phyloP scores from a whole-genome alignment of 2,888 invertebrate species.

The Himalopsyche tibetana region DNA sequence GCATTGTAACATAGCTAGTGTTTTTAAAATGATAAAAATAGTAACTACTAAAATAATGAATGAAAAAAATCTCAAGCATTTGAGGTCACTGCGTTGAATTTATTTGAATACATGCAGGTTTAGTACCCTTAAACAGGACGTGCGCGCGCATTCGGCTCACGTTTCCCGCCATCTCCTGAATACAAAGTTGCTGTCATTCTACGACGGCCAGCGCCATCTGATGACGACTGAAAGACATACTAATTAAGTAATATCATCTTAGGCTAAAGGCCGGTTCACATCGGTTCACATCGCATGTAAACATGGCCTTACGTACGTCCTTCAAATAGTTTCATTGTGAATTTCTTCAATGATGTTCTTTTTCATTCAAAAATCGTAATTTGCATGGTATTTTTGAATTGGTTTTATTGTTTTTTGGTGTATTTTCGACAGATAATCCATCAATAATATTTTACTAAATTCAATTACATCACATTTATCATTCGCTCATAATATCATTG shows the following conservation, averaged over 20 bases:
- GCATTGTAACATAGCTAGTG: too few relatives aligned
- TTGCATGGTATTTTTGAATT: too few relatives aligned
- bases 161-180: conserved; percentile 11
- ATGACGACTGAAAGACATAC: conserved; percentile 29
- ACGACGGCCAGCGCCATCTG: conserved; percentile 16
- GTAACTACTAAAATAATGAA: neutral
- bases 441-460: too few relatives aligned
- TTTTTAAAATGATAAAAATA: too few relatives aligned
- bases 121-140: conserved; percentile 16
- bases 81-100: neutral
- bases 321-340: neutral
- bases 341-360: too few relatives aligned
- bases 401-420: too few relatives aligned
- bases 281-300: too few relatives aligned
- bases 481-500: too few relatives aligned
- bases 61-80: neutral
- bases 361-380: too few relatives aligned
- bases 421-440: too few relatives aligned
- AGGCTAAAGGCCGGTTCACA: neutral
- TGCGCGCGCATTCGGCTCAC: conserved; percentile 15
- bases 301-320: too few relatives aligned
- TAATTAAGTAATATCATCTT: neutral
- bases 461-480: too few relatives aligned
- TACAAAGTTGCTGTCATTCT: conserved; percentile 27
- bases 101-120: conserved; percentile 16